Conservation (phyloP, 30 jellyfish, hydroid and myxozoan species). For the Rhopilema esculentum region DNA sequence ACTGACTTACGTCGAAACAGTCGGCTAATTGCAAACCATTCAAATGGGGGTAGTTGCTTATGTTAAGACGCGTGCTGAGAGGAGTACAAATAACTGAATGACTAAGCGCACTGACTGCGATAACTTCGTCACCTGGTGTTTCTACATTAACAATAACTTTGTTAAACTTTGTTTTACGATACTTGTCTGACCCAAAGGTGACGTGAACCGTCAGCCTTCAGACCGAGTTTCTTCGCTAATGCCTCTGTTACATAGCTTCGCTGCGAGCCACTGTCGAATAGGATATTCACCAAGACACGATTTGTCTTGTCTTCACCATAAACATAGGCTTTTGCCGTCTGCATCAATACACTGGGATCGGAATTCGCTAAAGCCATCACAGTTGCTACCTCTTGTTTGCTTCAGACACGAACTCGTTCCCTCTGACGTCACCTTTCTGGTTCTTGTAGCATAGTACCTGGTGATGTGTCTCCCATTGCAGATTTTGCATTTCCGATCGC, state of each 20-base stretch:
- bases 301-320: constrained; percentile 39
- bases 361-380: too few species aligned
- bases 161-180: constrained; percentile 21
- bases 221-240: constrained; percentile 11
- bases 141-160: constrained; percentile 22
- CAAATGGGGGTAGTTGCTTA: constrained; percentile 40
- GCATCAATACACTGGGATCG: constrained; percentile 42
- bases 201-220: constrained; percentile 21
- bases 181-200: constrained; percentile 64
- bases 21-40: constrained; percentile 51
- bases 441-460: not conserved
- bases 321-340: constrained; percentile 47
- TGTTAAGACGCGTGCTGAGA: constrained; percentile 17
- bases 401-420: too few species aligned
- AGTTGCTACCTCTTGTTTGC: too few species aligned
- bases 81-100: constrained; percentile 26
- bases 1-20: constrained; percentile 3
- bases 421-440: too few species aligned
- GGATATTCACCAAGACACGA: constrained; percentile 3
- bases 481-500: constrained; percentile 3
- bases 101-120: constrained; percentile 15
- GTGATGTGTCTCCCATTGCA: constrained; percentile 24
- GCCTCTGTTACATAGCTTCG: constrained; percentile 50
- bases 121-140: constrained; percentile 17
- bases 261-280: constrained; percentile 68